Percentiles rank a stretch among this genome's conserved stretches.
Evolutionary conservation across 2,888 invertebrate species (phyloP).

Genomic region (Gymnoscelis rufifasciata): DNA sequence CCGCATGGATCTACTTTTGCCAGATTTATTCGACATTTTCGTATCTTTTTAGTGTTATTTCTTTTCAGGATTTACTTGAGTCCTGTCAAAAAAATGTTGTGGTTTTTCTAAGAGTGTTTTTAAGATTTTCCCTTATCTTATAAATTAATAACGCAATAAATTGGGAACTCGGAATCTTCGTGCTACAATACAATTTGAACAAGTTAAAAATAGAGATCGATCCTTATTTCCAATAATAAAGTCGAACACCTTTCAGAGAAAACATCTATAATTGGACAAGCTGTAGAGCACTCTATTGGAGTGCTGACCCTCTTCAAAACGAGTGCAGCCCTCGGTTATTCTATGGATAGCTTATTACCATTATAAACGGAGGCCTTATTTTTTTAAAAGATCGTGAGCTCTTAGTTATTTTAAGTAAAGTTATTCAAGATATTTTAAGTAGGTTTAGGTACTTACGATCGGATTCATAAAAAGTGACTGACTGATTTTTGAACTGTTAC

Average conservation of each 20-base stretch:
- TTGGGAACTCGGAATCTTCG: no score
- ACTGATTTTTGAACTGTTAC: no score
- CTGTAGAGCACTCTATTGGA: slow-evolving; percentile 56
- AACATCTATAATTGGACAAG: slow-evolving; percentile 70
- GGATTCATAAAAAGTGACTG: no score
- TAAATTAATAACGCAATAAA: no score
- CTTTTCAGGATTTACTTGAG: no score
- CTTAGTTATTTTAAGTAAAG: neutral
- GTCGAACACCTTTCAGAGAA: slow-evolving; percentile 48
- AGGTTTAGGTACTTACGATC: neutral
- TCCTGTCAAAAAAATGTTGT: no score
- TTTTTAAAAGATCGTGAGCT: neutral
- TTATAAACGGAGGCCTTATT: slow-evolving; percentile 33
- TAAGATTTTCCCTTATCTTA: no score
- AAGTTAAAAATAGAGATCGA: slow-evolving; percentile 17
- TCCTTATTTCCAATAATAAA: slow-evolving; percentile 38
- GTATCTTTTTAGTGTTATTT: slow-evolving; percentile 5
- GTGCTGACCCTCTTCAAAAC: slow-evolving; percentile 65
- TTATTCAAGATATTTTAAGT: neutral
- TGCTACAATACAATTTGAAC: slow-evolving; percentile 15
- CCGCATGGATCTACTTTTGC: slow-evolving; percentile 34
- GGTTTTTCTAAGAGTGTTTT: no score
- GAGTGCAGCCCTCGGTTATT: slow-evolving; percentile 45
- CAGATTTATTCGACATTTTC: slow-evolving; percentile 26
- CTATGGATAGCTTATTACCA: slow-evolving; percentile 48